A percentile compares a stretch with the other conserved stretches of the same genome.
phyloP scores from a whole-genome alignment of 2,888 invertebrate species.

The Synanthedon vespiformis region DNA sequence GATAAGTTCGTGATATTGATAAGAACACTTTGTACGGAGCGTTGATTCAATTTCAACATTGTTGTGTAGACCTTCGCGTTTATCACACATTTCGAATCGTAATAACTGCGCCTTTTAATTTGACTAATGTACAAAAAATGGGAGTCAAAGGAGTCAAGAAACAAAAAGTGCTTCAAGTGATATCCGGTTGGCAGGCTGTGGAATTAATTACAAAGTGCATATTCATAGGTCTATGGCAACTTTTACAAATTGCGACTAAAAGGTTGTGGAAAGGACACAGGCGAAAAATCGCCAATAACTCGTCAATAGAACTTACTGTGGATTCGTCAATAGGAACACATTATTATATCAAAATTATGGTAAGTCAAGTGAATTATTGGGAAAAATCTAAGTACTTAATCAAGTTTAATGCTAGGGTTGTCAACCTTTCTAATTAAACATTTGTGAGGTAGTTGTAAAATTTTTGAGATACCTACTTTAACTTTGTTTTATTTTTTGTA shows the following conservation, averaged over 20 bases:
- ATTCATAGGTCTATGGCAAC: slow-evolving; percentile 49
- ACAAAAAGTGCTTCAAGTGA: slow-evolving; percentile 36
- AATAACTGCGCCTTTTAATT: neutral
- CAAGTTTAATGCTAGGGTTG: neutral
- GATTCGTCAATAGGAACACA: slow-evolving; percentile 57
- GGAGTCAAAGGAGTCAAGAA: slow-evolving; percentile 33
- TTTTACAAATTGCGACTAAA: slow-evolving; percentile 37
- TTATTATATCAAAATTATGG: slow-evolving; percentile 60
- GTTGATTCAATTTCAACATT: slow-evolving; percentile 21
- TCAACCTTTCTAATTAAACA: too few species aligned
- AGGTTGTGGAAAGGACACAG: slow-evolving; percentile 53
- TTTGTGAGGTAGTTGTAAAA: too few species aligned
- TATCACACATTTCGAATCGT: slow-evolving; percentile 12
- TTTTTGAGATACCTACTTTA: too few species aligned
- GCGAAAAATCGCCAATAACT: slow-evolving; percentile 32
- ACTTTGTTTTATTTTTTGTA: too few species aligned
- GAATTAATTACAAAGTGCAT: slow-evolving; percentile 43
- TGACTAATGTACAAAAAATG: neutral
- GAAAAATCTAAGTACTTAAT: neutral
- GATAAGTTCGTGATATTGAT: slow-evolving; percentile 25
- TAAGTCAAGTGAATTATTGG: slow-evolving; percentile 15
- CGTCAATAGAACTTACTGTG: slow-evolving; percentile 45
- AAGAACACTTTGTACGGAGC: slow-evolving; percentile 23
- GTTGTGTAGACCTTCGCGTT: slow-evolving; percentile 32
- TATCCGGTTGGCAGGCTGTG: slow-evolving; percentile 50